Base-by-base conservation (phyloP, 2,888 invertebrate species). In the Harpagoxenus sublaevis region DNA sequence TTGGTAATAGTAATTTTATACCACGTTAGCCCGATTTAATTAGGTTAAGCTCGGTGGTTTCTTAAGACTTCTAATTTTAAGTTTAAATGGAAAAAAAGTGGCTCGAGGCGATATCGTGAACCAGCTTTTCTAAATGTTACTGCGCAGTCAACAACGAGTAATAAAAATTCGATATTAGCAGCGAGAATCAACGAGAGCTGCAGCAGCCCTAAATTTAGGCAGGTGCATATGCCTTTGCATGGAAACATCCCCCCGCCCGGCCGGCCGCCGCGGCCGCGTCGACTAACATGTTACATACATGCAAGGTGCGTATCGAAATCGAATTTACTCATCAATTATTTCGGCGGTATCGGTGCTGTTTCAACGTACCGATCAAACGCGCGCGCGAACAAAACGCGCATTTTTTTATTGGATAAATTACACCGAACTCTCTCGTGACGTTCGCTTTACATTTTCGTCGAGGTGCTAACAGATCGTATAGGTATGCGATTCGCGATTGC, bases 151-250 rank as follows among this genome's bases (percentile, higher is more conserved):
- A 45, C 31, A 78, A 78, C 31, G n/a, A 78, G 31, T 78, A 66
- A 78, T 57, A 45, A 78, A 78, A 78, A 78, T 78, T 78, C 45
- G 57, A 78, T 78, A 66, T 66, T 78, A 57, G 45, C 31, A 65
- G 5, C 42, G 28, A 55, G n/a, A 31, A 0, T 42, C 15, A 57
- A 65, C 18, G 18, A 15, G 15, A 51, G 53, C 35, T 23, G n/a
- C 35, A 2, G 23, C 35, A 2, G 2, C 2, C 2, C 1, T 66
- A 78, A 66, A 78, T 78, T 66, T 78, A 55, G 3, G 55, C 55
- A 45, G n/a, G 8, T 57, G 53, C 53, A 28, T 62, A 28, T 15
- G 3, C n/a, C n/a, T 39, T 53, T n/a, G 31, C 42, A 23, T 42
- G 66, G 12, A 42, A 66, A 66, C 18, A 78, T 35, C 5, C 12